A percentile compares a stretch with the other conserved stretches of the same genome.
These are phyloP conservation scores for Eupeodes latifasciatus DNA, from an alignment of 2,888 invertebrate genomes.

Conservation along the genomic window DNA sequence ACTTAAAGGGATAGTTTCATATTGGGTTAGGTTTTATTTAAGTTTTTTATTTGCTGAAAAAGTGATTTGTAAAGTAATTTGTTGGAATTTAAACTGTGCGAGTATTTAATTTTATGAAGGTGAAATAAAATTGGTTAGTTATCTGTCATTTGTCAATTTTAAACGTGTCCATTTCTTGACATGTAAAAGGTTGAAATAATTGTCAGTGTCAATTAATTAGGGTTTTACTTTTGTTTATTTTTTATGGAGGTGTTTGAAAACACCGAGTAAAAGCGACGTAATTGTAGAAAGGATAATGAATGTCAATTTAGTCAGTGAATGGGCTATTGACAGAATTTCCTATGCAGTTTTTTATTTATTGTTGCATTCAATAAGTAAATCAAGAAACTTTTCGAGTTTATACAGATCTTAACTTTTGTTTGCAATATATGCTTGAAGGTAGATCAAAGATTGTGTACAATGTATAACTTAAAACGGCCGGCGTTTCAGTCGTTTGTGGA, in stretches of 20 bases:
- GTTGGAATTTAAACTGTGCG: slow-evolving; percentile 10
- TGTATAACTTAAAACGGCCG: too few species aligned
- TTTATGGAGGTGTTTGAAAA: too few species aligned
- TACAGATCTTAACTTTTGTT: too few species aligned
- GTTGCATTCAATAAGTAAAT: too few species aligned
- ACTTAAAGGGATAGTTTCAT: slow-evolving; percentile 44
- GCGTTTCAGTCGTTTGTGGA: too few species aligned
- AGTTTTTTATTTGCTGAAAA: neutral
- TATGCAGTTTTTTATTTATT: too few species aligned
- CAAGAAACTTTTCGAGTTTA: too few species aligned
- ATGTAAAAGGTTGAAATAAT: slow-evolving; percentile 1
- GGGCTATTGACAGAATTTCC: too few species aligned
- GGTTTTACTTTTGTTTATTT: neutral
- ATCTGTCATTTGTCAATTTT: slow-evolving; percentile 27
- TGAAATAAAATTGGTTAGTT: neutral
- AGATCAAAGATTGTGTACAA: too few species aligned
- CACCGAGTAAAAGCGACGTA: too few species aligned
- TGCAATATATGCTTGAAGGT: too few species aligned
- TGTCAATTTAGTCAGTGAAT: neutral
- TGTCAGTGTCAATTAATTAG: neutral
- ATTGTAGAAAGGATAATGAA: neutral
- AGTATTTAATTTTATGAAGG: neutral
- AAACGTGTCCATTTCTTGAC: slow-evolving; percentile 2
- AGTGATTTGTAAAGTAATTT: slow-evolving; percentile 37
- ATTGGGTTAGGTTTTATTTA: neutral